Base-by-base conservation (phyloP, 92 coral and sea anemone species). In the Actinostola sp. region DNA sequence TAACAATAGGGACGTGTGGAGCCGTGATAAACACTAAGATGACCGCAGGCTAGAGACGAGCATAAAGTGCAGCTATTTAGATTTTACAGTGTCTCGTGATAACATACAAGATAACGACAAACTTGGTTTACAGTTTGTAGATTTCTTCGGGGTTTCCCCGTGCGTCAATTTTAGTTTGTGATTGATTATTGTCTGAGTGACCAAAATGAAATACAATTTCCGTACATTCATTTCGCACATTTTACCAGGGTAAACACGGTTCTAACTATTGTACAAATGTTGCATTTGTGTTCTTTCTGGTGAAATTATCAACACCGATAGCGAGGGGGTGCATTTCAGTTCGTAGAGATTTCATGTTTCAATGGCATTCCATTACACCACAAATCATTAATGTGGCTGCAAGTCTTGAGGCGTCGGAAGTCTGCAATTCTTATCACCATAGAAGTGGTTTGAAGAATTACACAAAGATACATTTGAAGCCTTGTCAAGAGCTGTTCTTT, bases 291-390 rank as follows among this genome's bases (percentile, higher is more conserved):
- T 68, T 68, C 29, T 25, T 68, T n/a, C n/a, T 33, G 19, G n/a
- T 50, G 38, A 19, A 46, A 46, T 3, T 29, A 27, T 2, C 15
- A 57, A 7, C 17, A 30, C 28, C 15, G 32, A 2, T 9, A 24
- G 4, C 19, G 13, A 13, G 3, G 31, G 32, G 21, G 9, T 53
- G n/a, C n/a, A n/a, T 53, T 53, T 15, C 15, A 5, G 9, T 20
- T 14, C 63, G 63, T 6, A 30, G 36, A 14, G n/a, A 17, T 57
- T 27, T 35, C 17, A 30, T 15, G 29, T 30, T 73, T 85, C 86
- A 79, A 79, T 85, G 89, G 76, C 85, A 85, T 85, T 85, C 89
- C 86, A 53, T 38, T 54, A 45, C 85, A 84, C 85, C 49, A 19
- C 63, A 57, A 26, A 26, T 55, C 77, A n/a, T 42, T 34, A 26